A percentile compares a stretch with the other conserved stretches of the same genome.
Evolutionary conservation across 2,797 vertebrate species (phyloP).

Genomic region (Sebastes flavidus): DNA sequence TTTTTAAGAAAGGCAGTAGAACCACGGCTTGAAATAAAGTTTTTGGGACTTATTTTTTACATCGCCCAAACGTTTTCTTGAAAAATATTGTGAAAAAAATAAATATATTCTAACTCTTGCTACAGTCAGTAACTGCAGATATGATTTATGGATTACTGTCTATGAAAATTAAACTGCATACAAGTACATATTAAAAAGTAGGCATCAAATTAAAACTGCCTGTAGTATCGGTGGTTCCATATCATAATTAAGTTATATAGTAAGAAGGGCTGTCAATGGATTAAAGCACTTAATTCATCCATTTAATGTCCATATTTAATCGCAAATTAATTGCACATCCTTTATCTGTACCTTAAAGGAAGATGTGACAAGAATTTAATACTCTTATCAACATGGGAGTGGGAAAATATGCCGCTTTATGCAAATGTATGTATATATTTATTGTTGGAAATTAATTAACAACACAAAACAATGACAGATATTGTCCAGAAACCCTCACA

Average conservation of each 20-base stretch:
- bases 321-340: too few species aligned
- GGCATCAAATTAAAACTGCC: background rate
- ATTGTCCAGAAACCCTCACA: too few species aligned
- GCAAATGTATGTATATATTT: too few species aligned
- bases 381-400: too few species aligned
- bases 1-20: background rate
- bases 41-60: background rate
- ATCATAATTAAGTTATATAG: background rate
- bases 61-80: background rate
- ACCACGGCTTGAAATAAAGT: background rate
- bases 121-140: background rate
- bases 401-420: too few species aligned
- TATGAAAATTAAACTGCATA: background rate
- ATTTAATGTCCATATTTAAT: too few species aligned
- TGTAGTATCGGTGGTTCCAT: background rate
- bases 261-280: too few species aligned
- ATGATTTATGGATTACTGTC: background rate
- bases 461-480: too few species aligned
- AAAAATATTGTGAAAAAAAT: background rate
- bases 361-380: too few species aligned
- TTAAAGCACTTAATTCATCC: too few species aligned
- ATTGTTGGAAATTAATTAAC: too few species aligned
- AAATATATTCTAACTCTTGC: background rate
- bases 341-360: too few species aligned
- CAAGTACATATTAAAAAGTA: background rate